These are phyloP conservation scores for Lepeophtheirus nordmannii DNA, from an alignment of 2,888 invertebrate species.

Conservation along the genomic window DNA sequence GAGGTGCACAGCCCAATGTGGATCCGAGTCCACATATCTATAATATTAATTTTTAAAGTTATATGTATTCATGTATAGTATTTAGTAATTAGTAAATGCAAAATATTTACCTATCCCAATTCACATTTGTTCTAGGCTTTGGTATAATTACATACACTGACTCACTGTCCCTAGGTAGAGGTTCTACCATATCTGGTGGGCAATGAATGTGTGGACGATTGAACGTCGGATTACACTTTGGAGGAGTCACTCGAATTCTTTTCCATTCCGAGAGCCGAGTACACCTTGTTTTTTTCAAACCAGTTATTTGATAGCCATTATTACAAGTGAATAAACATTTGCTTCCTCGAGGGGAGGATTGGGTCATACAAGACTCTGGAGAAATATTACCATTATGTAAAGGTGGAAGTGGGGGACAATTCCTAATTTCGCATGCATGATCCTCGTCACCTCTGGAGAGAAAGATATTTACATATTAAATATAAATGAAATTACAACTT, in stretches of 20 bases:
- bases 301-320: conserved; percentile 4
- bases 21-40: conserved; percentile 45
- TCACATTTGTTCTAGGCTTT: conserved; percentile 47
- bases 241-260: background rate
- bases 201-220: conserved; percentile 47
- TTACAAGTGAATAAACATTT: conserved; percentile 27
- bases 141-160: conserved; percentile 40
- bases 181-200: conserved; percentile 45
- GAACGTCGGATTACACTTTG: conserved; percentile 33
- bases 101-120: conserved; percentile 43
- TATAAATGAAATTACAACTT: conserved; percentile 32
- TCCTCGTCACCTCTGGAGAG: background rate
- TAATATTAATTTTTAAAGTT: conserved; percentile 27
- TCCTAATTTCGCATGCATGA: conserved; percentile 28
- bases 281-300: conserved; percentile 4
- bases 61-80: background rate
- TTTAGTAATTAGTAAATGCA: background rate
- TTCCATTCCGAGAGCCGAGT: background rate
- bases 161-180: conserved; percentile 39
- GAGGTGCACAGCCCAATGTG: conserved; percentile 47
- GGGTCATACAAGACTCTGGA: conserved; percentile 40
- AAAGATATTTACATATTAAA: background rate
- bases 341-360: conserved; percentile 33
- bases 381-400: conserved; percentile 41
- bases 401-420: conserved; percentile 39